Evolutionary conservation across 2,797 vertebrate genomes (phyloP), one percentile per base, ranked within the genome.

Genomic region (Apogon hyalosoma): DNA sequence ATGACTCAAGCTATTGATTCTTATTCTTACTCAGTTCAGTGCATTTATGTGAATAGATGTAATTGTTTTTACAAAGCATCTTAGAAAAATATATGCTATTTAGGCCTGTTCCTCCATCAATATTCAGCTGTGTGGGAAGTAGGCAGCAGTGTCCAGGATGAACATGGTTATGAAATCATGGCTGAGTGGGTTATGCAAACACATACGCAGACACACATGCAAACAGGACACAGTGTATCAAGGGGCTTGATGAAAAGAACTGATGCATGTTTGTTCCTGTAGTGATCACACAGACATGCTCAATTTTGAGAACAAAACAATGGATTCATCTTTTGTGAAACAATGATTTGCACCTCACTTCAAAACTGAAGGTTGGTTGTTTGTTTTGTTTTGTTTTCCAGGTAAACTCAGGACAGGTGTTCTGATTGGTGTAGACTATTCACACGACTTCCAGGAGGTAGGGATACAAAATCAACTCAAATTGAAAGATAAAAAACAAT

Each of bases 171-270:
- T 84, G 75, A 90, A 88, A 87, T 70, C 14, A 2, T 48, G 72
- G 54, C 71, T 75, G 83, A 89, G 86, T 77, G 69, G 77, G 77
- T 90, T 83, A 87, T 59, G 79, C 83, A 90, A 88, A 87, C 79
- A 78, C 68, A 69, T 21, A 18, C 3, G 31, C 16, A 67, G 11
- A 45, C 19, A 48, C 52, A 49, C 62, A 50, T 6, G 58, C 53
- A 19, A 49, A 36, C 3, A 11, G 55, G 63, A 65, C 55, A 36
- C 14, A 50, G 61, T 31, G 75, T 53, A 62, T 77, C 1, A 19
- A 28, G 47, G 43, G 33, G 53, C 21, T 63, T 36, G 53, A 65
- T 47, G 49, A 85, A 28, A 50, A 60, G 49, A 52, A 42, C 15
- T 80, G 86, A 82, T 48, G 59, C 55, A 75, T 3, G 57, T 73